phyloP scores from a whole-genome alignment of 2,113 vertebrate species.

The Archilochus colubris region DNA sequence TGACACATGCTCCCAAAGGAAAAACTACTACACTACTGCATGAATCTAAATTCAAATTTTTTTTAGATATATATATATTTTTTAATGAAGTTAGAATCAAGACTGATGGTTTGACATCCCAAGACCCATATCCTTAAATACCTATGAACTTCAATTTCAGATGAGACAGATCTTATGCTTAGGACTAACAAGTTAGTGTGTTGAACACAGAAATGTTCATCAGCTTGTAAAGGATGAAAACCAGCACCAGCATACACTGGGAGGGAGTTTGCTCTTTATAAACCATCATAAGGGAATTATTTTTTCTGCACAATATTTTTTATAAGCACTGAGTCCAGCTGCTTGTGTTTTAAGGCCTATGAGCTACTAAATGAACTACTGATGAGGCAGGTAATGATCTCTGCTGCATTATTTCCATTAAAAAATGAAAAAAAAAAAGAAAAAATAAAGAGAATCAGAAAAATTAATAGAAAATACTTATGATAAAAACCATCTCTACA shows the following conservation, averaged over 20 bases:
- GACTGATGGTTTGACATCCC: background rate
- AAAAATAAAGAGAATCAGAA: background rate
- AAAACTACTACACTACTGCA: background rate
- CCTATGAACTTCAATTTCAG: background rate
- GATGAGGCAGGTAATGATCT: background rate
- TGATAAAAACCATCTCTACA: background rate
- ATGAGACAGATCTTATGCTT: background rate
- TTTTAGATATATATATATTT: background rate
- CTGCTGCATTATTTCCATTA: background rate
- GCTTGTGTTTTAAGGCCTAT: background rate
- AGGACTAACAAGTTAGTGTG: background rate
- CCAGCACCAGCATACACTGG: background rate
- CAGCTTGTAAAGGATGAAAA: background rate
- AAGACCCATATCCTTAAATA: background rate
- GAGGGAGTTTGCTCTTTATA: background rate
- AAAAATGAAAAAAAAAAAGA: background rate
- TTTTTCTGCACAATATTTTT: background rate
- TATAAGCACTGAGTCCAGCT: background rate
- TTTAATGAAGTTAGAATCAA: background rate
- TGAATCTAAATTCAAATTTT: background rate
- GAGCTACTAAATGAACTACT: background rate
- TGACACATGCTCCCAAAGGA: accelerated
- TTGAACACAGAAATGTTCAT: background rate
- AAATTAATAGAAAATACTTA: background rate
- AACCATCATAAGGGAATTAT: background rate